A percentile compares a stretch with the other conserved stretches of the same genome.
Conservation (phyloP, 1,140 invertebrate genomes). For the Ctenoplectra terminalis region DNA sequence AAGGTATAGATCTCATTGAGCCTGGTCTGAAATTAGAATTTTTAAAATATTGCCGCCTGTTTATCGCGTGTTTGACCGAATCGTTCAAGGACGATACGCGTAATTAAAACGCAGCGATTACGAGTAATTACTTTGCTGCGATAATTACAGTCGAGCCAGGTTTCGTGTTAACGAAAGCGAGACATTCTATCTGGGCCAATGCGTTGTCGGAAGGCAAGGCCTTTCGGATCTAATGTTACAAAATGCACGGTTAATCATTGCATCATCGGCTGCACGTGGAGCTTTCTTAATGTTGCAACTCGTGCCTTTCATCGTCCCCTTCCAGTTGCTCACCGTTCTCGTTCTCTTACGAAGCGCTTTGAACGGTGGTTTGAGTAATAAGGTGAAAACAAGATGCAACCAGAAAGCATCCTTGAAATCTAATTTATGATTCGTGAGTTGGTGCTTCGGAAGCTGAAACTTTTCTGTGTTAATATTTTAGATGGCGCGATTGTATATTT, state of each 20-base stretch:
- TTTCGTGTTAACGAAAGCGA: not conserved
- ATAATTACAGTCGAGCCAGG: not conserved
- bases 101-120: not conserved
- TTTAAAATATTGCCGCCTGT: not conserved
- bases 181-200: slow-evolving; percentile 38
- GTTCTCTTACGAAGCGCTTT: not conserved
- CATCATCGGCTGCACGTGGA: slow-evolving; percentile 63
- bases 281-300: slow-evolving; percentile 62
- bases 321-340: not conserved
- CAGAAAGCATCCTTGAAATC: slow-evolving; percentile 2
- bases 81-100: too few relatives aligned
- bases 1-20: not conserved
- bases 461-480: too few relatives aligned
- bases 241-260: slow-evolving; percentile 60
- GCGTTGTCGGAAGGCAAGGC: slow-evolving; percentile 26
- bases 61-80: not conserved
- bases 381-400: slow-evolving; percentile 25
- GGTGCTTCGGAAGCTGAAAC: too few relatives aligned
- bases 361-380: not conserved
- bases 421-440: not conserved
- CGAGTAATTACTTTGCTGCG: not conserved
- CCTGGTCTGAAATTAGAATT: not conserved
- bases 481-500: too few relatives aligned
- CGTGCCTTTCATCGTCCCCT: slow-evolving; percentile 17
- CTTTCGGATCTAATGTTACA: slow-evolving; percentile 47